These are phyloP conservation scores for Nylanderia fulva DNA, from an alignment of 1,140 invertebrate species.

Conservation along the genomic window DNA sequence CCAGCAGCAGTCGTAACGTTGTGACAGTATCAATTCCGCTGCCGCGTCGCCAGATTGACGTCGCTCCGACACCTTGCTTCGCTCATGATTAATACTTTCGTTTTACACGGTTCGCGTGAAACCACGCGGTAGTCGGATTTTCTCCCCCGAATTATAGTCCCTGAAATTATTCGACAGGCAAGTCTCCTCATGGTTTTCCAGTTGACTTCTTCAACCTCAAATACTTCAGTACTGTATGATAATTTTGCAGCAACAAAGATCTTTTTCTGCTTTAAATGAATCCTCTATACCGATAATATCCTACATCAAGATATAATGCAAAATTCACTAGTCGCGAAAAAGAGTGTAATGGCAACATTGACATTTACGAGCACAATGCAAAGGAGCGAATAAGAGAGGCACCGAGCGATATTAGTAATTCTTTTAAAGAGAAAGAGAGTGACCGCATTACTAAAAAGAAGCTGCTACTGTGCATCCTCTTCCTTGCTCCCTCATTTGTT, in stretches of 20 bases:
- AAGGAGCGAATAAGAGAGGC: background rate
- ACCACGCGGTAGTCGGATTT: background rate
- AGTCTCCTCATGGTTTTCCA: background rate
- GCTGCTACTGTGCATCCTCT: slow-evolving; percentile 17
- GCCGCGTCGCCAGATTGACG: slow-evolving; percentile 8
- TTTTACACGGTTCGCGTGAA: background rate
- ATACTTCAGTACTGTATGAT: background rate
- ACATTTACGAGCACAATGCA: background rate
- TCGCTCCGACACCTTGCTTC: slow-evolving; percentile 22
- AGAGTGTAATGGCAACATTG: too few species aligned
- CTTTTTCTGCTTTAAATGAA: too few species aligned
- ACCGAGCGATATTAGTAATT: slow-evolving; percentile 37
- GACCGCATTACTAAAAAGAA: slow-evolving; percentile 17
- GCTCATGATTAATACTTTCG: slow-evolving; percentile 42
- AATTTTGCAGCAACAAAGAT: background rate
- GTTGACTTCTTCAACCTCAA: background rate
- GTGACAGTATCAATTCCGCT: slow-evolving; percentile 52
- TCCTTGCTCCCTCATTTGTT: slow-evolving; percentile 27
- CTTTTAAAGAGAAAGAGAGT: background rate
- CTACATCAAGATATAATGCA: background rate
- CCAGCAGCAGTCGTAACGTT: slow-evolving; percentile 64
- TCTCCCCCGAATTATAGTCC: background rate
- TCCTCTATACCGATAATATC: background rate
- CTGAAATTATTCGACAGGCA: background rate
- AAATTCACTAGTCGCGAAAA: background rate